Evolutionary conservation across 2,113 vertebrate genomes (phyloP).

Genomic region (Athene cunicularia): DNA sequence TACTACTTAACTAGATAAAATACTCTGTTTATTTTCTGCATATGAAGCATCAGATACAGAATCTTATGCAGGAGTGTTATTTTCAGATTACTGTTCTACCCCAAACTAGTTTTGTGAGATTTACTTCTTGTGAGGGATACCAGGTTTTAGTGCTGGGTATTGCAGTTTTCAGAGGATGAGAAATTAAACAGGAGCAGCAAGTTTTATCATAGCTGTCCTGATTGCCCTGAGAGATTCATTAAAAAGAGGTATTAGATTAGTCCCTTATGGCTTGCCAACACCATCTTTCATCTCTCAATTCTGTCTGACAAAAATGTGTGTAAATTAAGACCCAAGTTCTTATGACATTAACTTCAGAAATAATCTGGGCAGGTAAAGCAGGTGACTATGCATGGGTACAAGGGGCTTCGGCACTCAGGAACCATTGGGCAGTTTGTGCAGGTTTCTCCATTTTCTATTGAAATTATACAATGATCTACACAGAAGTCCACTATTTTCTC

Average conservation of each 20-base stretch:
- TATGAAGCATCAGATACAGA: not conserved
- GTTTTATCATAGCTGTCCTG: not conserved
- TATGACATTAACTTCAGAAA: not conserved
- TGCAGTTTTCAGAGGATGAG: not conserved
- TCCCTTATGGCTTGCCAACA: not conserved
- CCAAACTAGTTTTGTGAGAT: not conserved
- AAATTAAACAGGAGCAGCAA: not conserved
- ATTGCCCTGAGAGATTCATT: not conserved
- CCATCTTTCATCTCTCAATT: not conserved
- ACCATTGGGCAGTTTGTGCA: not conserved
- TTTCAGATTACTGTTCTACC: not conserved
- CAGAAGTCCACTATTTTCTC: not conserved
- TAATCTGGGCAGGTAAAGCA: not conserved
- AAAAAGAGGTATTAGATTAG: not conserved
- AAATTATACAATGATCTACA: not conserved
- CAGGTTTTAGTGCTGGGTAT: not conserved
- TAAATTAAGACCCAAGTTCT: not conserved
- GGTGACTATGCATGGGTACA: not conserved
- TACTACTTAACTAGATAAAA: not conserved
- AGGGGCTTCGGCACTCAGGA: not conserved
- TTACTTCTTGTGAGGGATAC: not conserved
- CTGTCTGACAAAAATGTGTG: not conserved
- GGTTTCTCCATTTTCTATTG: not conserved
- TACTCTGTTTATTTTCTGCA: not conserved
- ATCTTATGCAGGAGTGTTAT: not conserved